A percentile compares a stretch with the other conserved stretches of the same genome.
Evolutionary conservation across 2,888 invertebrate species (phyloP).

Genomic region (Bellardia bayeri): DNA sequence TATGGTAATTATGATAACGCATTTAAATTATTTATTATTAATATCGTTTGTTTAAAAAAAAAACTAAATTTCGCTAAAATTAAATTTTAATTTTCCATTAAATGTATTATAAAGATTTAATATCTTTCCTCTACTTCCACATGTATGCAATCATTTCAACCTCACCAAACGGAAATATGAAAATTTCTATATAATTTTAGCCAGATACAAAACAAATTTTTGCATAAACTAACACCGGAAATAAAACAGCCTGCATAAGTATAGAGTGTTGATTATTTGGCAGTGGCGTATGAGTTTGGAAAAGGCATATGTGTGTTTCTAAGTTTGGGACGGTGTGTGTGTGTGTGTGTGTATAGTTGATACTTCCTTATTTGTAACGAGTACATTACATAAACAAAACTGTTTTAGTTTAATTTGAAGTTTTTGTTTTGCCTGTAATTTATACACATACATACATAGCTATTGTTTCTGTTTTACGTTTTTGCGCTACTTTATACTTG

Average conservation of each 20-base stretch:
- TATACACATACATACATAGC: not conserved
- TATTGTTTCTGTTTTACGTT: constrained; percentile 20
- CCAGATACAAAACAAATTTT: constrained; percentile 28
- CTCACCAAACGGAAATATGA: constrained; percentile 50
- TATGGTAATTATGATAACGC: constrained; percentile 62
- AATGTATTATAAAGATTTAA: constrained; percentile 10
- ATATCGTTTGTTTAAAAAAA: not conserved
- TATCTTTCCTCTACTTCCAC: not conserved
- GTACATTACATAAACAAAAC: constrained; percentile 3
- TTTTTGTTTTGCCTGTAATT: constrained; percentile 46
- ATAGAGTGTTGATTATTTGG: constrained; percentile 34
- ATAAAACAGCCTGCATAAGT: constrained; percentile 54
- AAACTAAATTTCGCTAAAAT: constrained; percentile 3
- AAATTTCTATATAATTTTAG: constrained; percentile 54
- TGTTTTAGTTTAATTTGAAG: constrained; percentile 2
- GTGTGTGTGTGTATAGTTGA: not conserved
- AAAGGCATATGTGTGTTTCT: not conserved
- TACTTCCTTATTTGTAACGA: constrained; percentile 44
- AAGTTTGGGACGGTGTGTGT: not conserved
- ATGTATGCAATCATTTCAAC: constrained; percentile 27
- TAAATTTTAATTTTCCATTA: constrained; percentile 12
- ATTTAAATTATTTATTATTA: constrained; percentile 14
- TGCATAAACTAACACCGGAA: constrained; percentile 58
- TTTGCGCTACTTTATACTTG: not conserved
- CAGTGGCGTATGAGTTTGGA: constrained; percentile 5